Percentiles rank a stretch among this genome's conserved stretches.
Conservation (phyloP, 2,797 vertebrate genomes). For the Aselliscus stoliczkanus region DNA sequence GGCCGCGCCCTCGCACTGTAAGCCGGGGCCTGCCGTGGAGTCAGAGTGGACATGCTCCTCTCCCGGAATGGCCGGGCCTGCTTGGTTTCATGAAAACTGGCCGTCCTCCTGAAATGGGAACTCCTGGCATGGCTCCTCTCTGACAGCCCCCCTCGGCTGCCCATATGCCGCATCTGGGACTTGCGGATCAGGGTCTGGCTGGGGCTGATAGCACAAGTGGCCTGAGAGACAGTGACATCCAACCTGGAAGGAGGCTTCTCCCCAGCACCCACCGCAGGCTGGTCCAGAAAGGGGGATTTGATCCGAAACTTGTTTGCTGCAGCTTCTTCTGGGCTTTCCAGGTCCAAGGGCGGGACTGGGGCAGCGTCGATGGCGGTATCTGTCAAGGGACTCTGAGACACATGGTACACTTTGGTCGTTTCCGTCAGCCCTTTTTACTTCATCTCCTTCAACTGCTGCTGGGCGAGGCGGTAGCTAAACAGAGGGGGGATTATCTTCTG, state of each 20-base stretch:
- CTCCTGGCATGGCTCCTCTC: constrained; percentile 85
- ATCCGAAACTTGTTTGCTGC: constrained; percentile 82
- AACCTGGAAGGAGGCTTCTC: constrained; percentile 83
- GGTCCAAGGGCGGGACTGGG: constrained; percentile 70
- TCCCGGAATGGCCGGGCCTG: constrained; percentile 90
- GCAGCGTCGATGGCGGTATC: constrained; percentile 88
- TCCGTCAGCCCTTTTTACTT: constrained; percentile 95
- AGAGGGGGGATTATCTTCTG: constrained; percentile 94
- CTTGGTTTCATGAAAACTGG: constrained; percentile 93
- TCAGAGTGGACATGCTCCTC: constrained; percentile 91
- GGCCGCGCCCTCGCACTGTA: constrained; percentile 84
- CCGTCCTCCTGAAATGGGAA: constrained; percentile 90
- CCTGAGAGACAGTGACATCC: constrained; percentile 78
- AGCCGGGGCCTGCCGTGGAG: constrained; percentile 87
- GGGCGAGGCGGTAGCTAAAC: constrained; percentile 96
- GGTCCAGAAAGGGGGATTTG: constrained; percentile 86
- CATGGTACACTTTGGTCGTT: constrained; percentile 94
- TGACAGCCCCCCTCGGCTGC: constrained; percentile 86
- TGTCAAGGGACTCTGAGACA: constrained; percentile 93
- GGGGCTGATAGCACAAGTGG: constrained; percentile 71
- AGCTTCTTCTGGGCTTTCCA: constrained; percentile 80
- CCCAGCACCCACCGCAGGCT: constrained; percentile 64
- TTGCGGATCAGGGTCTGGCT: constrained; percentile 82
- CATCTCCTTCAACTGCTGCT: constrained; percentile 98
- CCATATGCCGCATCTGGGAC: constrained; percentile 84